Evolutionary conservation across 2,888 invertebrate genomes (phyloP).

Genomic region (Ornithoptera priamus): DNA sequence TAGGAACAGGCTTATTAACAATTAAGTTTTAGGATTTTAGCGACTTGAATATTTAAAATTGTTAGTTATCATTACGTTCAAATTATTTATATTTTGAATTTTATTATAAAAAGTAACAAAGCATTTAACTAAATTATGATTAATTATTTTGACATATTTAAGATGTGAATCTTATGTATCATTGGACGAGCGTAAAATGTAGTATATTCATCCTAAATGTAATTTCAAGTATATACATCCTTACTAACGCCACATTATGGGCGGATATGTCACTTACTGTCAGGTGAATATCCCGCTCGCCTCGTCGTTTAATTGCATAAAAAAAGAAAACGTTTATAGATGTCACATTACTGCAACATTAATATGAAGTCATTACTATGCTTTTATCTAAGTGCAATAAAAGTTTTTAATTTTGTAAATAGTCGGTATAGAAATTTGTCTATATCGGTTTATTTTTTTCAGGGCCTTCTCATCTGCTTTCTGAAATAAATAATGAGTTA

Average conservation of each 20-base stretch:
- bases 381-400: not conserved
- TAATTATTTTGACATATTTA: not conserved
- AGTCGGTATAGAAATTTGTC: not conserved
- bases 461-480: slow-evolving; percentile 72
- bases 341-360: not conserved
- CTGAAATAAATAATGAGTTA: slow-evolving; percentile 55
- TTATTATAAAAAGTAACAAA: too few relatives aligned
- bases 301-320: too few relatives aligned
- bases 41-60: not conserved
- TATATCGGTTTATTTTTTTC: slow-evolving; percentile 47
- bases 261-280: too few relatives aligned
- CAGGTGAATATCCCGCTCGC: too few relatives aligned
- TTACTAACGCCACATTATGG: too few relatives aligned
- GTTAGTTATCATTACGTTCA: not conserved
- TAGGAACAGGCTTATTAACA: not conserved
- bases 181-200: too few relatives aligned
- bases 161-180: not conserved
- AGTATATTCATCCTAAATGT: too few relatives aligned
- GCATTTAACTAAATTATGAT: not conserved
- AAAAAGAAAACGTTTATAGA: not conserved
- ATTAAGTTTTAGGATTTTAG: not conserved
- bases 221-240: too few relatives aligned
- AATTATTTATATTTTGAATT: not conserved
- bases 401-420: not conserved
- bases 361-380: not conserved